Evolutionary conservation across 1,140 invertebrate species (phyloP).

Genomic region (Drosophila kohkoa): DNA sequence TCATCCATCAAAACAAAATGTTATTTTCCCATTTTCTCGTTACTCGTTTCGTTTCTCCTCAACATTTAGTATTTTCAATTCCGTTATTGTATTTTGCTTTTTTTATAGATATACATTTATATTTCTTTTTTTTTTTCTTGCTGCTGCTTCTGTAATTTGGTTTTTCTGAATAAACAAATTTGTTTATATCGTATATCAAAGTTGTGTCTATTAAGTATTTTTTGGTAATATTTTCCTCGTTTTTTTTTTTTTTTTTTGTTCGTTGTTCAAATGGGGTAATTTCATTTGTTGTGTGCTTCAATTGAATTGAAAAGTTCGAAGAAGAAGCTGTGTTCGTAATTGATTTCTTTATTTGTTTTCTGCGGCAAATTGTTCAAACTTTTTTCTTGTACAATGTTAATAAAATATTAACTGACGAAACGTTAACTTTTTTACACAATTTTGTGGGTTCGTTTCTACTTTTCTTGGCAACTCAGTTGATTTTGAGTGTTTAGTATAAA

Average conservation of each 20-base stretch:
- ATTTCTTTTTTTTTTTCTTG: constrained; percentile 2
- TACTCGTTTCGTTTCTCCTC: constrained; percentile 3
- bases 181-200: constrained; percentile 42
- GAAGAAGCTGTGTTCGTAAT: neutral
- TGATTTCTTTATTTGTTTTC: constrained; percentile 1
- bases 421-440: too few relatives aligned
- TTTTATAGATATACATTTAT: neutral
- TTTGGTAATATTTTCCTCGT: neutral
- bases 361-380: neutral
- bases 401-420: too few relatives aligned
- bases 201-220: constrained; percentile 1
- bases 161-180: constrained; percentile 2
- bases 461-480: too few relatives aligned
- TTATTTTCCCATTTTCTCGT: constrained; percentile 2
- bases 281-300: neutral
- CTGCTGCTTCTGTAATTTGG: neutral
- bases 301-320: neutral
- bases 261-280: neutral
- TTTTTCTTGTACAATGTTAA: too few relatives aligned
- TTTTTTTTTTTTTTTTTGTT: neutral
- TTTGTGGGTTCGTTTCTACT: too few relatives aligned
- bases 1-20: constrained; percentile 30
- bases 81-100: constrained; percentile 2
- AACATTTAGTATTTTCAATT: constrained; percentile 5
- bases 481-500: too few relatives aligned